These are phyloP conservation scores for Clostera curtula DNA, from an alignment of 2,888 invertebrate species.

Conservation along the genomic window DNA sequence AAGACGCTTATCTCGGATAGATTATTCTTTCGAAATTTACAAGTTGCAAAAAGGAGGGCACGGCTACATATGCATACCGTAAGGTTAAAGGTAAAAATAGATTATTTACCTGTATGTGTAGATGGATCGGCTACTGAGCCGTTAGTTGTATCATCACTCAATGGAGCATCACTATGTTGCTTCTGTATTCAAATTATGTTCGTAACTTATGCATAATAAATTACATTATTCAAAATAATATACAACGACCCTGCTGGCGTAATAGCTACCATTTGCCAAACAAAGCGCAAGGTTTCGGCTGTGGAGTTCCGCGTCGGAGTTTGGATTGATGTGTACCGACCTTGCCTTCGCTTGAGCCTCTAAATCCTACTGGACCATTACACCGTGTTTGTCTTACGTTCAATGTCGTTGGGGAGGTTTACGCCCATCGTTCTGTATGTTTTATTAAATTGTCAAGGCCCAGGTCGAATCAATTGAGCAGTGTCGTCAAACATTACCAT, in stretches of 20 bases:
- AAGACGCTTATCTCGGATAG: slow-evolving; percentile 16
- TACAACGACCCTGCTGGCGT: slow-evolving; percentile 18
- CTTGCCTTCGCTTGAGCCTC: slow-evolving; percentile 17
- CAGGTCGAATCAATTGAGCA: slow-evolving; percentile 1
- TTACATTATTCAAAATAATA: slow-evolving; percentile 17
- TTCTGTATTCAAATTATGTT: slow-evolving; percentile 5
- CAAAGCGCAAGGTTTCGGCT: slow-evolving; percentile 25
- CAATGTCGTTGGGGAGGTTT: background rate
- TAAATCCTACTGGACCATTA: slow-evolving; percentile 15
- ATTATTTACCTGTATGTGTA: slow-evolving; percentile 15
- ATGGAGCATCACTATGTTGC: background rate
- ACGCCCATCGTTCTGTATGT: too few relatives aligned
- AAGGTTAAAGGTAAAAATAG: slow-evolving; percentile 25
- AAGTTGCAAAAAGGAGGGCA: slow-evolving; percentile 22
- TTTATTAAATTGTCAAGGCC: slow-evolving; percentile 9
- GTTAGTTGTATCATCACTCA: too few relatives aligned
- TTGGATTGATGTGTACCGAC: slow-evolving; percentile 16
- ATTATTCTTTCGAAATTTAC: slow-evolving; percentile 12
- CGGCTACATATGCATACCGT: slow-evolving; percentile 19
- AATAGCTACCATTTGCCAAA: slow-evolving; percentile 23
- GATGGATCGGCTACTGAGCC: too few relatives aligned
- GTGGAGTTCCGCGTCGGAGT: slow-evolving; percentile 21
- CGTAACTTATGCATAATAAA: slow-evolving; percentile 6
- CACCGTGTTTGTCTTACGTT: background rate
- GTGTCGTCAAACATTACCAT: slow-evolving; percentile 6